phyloP scores from a whole-genome alignment of 2,113 vertebrate species.

The Callorhinus ursinus region DNA sequence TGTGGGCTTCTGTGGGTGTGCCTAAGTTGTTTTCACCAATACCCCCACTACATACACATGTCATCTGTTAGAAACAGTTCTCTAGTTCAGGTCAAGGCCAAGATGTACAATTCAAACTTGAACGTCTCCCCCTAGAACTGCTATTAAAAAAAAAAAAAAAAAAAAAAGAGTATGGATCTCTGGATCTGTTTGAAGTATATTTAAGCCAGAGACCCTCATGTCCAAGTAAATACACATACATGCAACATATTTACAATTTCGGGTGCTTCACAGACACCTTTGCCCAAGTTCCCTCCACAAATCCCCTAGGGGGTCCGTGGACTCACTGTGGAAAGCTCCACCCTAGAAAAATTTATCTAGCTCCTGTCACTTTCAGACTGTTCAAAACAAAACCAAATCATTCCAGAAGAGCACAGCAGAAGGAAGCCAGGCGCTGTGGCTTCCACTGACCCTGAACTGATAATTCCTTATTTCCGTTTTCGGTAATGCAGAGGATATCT shows the following conservation, averaged over 20 bases:
- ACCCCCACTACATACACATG: background rate
- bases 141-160: background rate
- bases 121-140: background rate
- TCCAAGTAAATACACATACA: background rate
- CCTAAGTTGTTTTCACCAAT: background rate
- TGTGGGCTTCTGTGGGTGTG: background rate
- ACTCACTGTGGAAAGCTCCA: background rate
- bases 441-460: slow-evolving; percentile 68
- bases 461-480: slow-evolving; percentile 73
- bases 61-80: background rate
- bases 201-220: background rate
- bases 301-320: background rate
- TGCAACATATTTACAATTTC: background rate
- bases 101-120: background rate
- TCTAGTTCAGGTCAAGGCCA: background rate
- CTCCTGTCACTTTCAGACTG: background rate
- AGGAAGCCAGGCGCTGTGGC: slow-evolving; percentile 49
- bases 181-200: background rate
- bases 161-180: background rate
- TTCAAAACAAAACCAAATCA: slow-evolving; percentile 62
- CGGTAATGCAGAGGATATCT: background rate
- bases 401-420: background rate
- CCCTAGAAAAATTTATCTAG: background rate
- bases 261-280: background rate
- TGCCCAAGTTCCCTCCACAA: background rate